Percentiles rank a stretch among this genome's conserved stretches.
phyloP scores from a whole-genome alignment of 2,113 vertebrate species.

The Elephantulus edwardii region DNA sequence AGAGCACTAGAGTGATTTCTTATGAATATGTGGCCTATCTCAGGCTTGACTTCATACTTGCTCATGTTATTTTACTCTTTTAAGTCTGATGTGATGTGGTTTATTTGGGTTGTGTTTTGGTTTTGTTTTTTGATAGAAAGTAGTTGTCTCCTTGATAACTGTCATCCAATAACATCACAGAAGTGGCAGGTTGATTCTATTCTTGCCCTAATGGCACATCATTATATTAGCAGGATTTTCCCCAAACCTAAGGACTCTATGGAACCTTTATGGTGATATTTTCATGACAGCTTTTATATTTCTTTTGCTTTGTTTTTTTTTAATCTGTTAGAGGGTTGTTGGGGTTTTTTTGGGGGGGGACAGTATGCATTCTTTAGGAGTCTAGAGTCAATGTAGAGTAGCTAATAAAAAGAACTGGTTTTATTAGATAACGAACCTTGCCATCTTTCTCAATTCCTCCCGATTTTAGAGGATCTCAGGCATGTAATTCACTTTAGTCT shows the following conservation, averaged over 20 bases:
- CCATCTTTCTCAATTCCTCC: background rate
- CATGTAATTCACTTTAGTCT: background rate
- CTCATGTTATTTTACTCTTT: slow-evolving; percentile 10
- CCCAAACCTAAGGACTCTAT: background rate
- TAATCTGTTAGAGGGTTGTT: too few relatives aligned
- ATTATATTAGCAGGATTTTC: too few relatives aligned
- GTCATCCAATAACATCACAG: background rate
- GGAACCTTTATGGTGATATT: background rate
- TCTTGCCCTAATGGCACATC: background rate
- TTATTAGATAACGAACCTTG: background rate
- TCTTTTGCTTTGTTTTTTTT: background rate
- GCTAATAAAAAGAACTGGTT: background rate
- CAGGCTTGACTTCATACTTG: slow-evolving; percentile 15
- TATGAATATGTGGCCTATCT: background rate
- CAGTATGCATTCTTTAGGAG: background rate
- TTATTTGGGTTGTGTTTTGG: too few relatives aligned
- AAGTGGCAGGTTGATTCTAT: background rate
- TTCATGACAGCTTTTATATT: background rate
- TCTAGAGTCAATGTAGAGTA: background rate
- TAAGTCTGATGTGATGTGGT: too few relatives aligned
- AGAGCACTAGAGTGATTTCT: slow-evolving; percentile 6
- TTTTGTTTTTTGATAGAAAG: too few relatives aligned
- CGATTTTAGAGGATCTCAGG: background rate
- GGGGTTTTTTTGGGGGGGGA: too few relatives aligned
- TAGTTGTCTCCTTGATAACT: background rate